These are phyloP conservation scores for Azemiops feae DNA, from an alignment of 2,113 vertebrate species.

Conservation along the genomic window DNA sequence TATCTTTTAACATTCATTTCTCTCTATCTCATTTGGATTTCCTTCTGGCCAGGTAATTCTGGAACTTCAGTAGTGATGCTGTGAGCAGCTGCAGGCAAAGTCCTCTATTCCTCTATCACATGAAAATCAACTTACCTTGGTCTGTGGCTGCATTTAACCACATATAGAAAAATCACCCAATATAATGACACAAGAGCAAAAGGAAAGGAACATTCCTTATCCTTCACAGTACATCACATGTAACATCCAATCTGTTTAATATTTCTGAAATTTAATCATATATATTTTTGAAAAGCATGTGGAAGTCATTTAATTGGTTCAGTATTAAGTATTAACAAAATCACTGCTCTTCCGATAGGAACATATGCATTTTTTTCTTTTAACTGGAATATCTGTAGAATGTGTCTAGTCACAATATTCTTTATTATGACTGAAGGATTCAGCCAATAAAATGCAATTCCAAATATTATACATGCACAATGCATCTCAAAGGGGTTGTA, in stretches of 20 bases:
- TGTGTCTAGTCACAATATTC: not conserved
- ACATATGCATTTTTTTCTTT: not conserved
- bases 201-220: not conserved
- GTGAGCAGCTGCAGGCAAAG: no score
- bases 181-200: not conserved
- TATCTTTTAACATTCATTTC: not conserved
- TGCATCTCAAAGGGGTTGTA: not conserved
- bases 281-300: not conserved
- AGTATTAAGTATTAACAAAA: not conserved
- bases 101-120: not conserved
- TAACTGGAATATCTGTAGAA: not conserved
- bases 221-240: not conserved
- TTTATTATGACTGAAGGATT: not conserved
- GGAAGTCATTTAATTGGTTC: not conserved
- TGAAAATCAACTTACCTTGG: not conserved
- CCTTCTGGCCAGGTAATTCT: not conserved
- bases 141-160: not conserved
- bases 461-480: not conserved
- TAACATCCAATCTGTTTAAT: not conserved
- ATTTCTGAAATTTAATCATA: not conserved
- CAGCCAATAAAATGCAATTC: not conserved
- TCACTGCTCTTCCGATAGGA: not conserved
- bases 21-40: not conserved
- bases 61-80: not conserved
- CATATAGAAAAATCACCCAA: not conserved